Base-by-base conservation (phyloP, 2,113 vertebrate species). In the Ptilonorhynchus violaceus region DNA sequence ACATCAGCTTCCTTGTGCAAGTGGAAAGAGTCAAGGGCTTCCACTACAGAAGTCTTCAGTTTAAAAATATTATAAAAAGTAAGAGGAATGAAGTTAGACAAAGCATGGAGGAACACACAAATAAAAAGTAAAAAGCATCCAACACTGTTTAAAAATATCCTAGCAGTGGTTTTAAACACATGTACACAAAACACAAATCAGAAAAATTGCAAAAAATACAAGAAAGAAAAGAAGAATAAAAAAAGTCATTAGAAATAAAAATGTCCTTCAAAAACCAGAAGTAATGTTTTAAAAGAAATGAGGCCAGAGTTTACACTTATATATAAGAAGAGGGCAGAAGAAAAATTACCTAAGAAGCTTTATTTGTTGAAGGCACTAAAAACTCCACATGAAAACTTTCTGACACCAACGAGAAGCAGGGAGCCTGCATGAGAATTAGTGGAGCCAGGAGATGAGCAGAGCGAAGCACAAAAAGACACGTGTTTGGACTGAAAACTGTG, bases 401-500 rank as follows among this genome's bases (percentile, higher is more conserved):
- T 83, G 41, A 76, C 52, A 56, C 11, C n/a, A 76, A 15, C 0
- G 0, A 53, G 35, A 72, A 79, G 44, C 68, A 56, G 14, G 2
- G 8, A 6, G 7, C 9, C 17, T 79, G 23, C 28, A 77, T 55
- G 17, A 68, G 85, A 64, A 52, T 30, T 14, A 2, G 15, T 14
- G 19, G 63, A 31, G 16, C 12, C 7, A 8, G 74, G 64, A 85
- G 39, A 59, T 17, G 7, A 70, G 74, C 1, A 0, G 15, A 60
- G 44, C 4, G 4, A 9, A 53, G 44, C 18, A 37, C 4, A 33
- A 6, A 5, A 6, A n/a, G 1, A 33, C 3, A 31, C 8, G 10
- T 4, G 2, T 30, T 49, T 21, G 59, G 44, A 33, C 9, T 6
- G 50, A 35, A 17, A 39, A 44, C 37, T 0, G 0, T 28, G 28